Evolutionary conservation across 2,797 vertebrate species (phyloP).

Genomic region (Silurus lanzhouensis): DNA sequence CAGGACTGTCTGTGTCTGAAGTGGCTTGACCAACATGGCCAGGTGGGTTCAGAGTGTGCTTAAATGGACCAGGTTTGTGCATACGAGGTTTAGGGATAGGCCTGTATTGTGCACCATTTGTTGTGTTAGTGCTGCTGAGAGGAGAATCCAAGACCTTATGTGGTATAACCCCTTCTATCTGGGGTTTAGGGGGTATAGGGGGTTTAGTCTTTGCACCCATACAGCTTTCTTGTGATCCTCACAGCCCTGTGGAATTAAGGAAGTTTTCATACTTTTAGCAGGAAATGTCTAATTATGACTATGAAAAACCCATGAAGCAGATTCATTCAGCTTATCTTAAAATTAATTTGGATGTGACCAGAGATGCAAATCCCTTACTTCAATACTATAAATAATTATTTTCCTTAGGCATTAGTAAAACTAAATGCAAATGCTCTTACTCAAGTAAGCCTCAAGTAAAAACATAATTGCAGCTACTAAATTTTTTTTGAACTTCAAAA

Average conservation of each 20-base stretch:
- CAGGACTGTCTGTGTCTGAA: neutral
- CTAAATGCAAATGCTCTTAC: neutral
- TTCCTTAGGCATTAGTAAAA: neutral
- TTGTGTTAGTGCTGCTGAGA: neutral
- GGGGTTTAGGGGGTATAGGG: constrained; percentile 45
- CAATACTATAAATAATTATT: too few species aligned
- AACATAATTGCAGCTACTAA: neutral
- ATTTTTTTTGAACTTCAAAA: neutral
- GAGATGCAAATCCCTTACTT: neutral
- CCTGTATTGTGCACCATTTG: constrained; percentile 1
- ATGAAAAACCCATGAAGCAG: neutral
- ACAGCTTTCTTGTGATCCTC: constrained; percentile 3
- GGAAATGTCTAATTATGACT: neutral
- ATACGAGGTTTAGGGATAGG: constrained; percentile 45
- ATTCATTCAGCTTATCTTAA: neutral
- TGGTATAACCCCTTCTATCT: neutral
- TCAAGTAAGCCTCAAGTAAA: neutral
- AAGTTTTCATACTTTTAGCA: neutral
- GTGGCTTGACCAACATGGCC: neutral
- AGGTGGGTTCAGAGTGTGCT: neutral
- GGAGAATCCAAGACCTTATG: neutral
- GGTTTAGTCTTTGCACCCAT: constrained; percentile 44
- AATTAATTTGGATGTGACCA: neutral
- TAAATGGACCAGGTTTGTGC: neutral
- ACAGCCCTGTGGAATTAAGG: constrained; percentile 18